Conservation (phyloP, 2,113 vertebrate species). For the Daubentonia madagascariensis region DNA sequence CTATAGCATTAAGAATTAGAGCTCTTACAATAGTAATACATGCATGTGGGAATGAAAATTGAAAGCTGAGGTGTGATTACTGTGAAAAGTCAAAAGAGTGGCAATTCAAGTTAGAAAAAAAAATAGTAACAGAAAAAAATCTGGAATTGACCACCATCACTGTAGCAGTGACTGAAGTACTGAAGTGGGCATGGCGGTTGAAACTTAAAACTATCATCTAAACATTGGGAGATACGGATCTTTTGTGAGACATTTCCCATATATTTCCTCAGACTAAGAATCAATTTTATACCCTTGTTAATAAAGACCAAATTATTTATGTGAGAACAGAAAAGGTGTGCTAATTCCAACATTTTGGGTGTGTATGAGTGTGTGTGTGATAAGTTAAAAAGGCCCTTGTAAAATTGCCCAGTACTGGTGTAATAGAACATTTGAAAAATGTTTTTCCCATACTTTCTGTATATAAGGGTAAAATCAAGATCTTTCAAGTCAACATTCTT, state of each 20-base stretch:
- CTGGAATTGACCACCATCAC: neutral
- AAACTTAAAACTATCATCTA: neutral
- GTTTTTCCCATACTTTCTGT: neutral
- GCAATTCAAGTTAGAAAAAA: neutral
- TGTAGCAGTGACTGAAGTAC: neutral
- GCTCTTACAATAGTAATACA: neutral
- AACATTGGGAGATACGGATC: neutral
- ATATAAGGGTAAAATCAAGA: neutral
- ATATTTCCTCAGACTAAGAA: neutral
- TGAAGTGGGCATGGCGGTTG: neutral
- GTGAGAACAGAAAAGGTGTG: neutral
- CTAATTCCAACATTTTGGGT: neutral
- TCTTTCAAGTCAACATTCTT: neutral
- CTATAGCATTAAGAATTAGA: neutral
- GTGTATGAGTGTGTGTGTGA: neutral
- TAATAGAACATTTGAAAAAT: neutral
- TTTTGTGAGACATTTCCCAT: neutral
- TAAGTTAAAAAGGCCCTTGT: neutral
- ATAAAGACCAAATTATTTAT: neutral
- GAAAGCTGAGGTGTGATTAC: neutral
- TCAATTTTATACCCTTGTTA: neutral
- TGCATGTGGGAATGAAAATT: neutral
- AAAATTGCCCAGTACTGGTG: neutral
- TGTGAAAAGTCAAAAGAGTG: neutral
- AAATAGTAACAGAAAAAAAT: neutral